phyloP scores from a whole-genome alignment of 37 sponge, comb jelly and placozoan genomes.

The Cladorhizidae sp. region DNA sequence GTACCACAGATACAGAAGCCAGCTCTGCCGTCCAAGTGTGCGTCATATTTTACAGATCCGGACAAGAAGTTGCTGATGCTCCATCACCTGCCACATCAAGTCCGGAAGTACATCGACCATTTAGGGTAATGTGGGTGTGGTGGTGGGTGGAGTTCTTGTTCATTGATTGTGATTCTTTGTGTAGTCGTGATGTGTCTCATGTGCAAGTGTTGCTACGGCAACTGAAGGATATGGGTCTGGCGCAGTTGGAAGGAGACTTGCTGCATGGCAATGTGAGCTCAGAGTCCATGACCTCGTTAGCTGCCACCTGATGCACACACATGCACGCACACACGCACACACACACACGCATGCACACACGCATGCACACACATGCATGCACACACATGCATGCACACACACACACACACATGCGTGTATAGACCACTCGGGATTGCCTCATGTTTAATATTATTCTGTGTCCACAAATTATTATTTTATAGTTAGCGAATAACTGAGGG shows the following conservation, averaged over 20 bases:
- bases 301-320: too few relatives aligned
- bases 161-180: not conserved
- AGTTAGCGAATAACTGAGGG: too few relatives aligned
- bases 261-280: too few relatives aligned
- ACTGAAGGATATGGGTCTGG: slow-evolving; percentile 10
- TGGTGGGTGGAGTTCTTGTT: not conserved
- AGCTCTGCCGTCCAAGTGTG: not conserved
- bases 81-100: slow-evolving; percentile 2
- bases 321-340: not conserved
- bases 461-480: too few relatives aligned
- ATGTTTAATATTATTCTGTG: too few relatives aligned
- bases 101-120: slow-evolving; percentile 5
- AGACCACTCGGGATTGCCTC: too few relatives aligned
- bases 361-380: slow-evolving; percentile 28
- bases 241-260: slow-evolving; percentile 3
- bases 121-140: not conserved
- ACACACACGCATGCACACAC: slow-evolving; percentile 2
- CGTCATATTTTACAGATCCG: slow-evolving; percentile 7
- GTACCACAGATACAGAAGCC: not conserved
- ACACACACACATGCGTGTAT: not conserved
- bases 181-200: slow-evolving; percentile 3
- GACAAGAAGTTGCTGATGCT: slow-evolving; percentile 12
- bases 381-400: not conserved
- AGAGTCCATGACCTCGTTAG: too few relatives aligned
- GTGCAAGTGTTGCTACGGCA: slow-evolving; percentile 5